Evolutionary conservation across 2,888 invertebrate genomes (phyloP).

Genomic region (Calameuta pallipes): DNA sequence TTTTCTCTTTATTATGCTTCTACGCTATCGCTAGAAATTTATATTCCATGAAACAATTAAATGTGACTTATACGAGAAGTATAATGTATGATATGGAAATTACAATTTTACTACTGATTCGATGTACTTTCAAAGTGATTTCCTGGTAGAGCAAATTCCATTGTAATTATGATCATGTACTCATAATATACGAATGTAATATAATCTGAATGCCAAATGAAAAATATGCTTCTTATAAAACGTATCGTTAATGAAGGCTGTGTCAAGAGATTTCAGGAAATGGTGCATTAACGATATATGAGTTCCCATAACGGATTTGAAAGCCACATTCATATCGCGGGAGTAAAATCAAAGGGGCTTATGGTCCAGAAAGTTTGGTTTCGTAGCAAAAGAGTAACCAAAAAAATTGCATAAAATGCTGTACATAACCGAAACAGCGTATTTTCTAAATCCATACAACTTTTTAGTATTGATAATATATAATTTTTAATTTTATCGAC

Average conservation of each 20-base stretch:
- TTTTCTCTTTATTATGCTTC: not conserved
- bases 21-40: not conserved
- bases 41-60: not conserved
- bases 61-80: not conserved
- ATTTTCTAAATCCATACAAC: not conserved
- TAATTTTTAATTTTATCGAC: not conserved
- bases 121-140: not conserved
- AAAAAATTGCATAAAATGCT: not conserved
- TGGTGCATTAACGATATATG: not conserved
- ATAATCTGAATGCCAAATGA: not conserved
- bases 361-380: not conserved
- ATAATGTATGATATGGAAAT: not conserved
- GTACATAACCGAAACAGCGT: not conserved
- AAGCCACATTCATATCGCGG: not conserved
- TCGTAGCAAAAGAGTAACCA: not conserved
- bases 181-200: too few species aligned
- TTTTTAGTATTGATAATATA: not conserved
- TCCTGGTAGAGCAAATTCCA: too few species aligned
- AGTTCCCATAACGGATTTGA: too few species aligned
- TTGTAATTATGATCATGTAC: too few species aligned
- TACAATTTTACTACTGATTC: not conserved
- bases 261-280: not conserved
- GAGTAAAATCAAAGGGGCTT: not conserved
- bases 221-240: not conserved
- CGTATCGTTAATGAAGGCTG: not conserved